Evolutionary conservation across 2,113 vertebrate species (phyloP), one percentile per base, ranked within the genome.

Genomic region (Dinomys branickii): DNA sequence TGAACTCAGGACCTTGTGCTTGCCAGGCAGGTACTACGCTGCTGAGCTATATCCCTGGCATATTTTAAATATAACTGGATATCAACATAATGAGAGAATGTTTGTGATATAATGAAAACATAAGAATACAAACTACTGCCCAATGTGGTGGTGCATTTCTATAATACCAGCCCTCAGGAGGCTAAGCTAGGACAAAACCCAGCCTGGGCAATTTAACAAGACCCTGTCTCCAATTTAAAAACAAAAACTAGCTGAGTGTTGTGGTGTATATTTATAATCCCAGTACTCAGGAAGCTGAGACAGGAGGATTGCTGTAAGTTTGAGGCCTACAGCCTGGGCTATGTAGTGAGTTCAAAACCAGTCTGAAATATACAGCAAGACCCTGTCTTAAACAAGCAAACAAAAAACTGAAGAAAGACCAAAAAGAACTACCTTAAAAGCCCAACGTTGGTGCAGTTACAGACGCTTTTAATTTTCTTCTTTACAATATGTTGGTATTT

Each of bases 401-500:
- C 44, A 65, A 24, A 11, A 33, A 88, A 78, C n/a, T 33, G 33
- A 71, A 81, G 52, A 92, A 83, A 54, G 33, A 54, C 24, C 14
- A 19, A 81, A 73, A 77, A 73, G 44, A 82, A 44, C 71, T 61
- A 59, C 58, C 73, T 82, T 89, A 58, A 83, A 90, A 52, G 54
- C 38, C 65, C n/a, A 63, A 19, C 3, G 2, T 50, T 30, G 14
- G 41, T 41, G 8, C 8, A 44, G 35, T 41, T 50, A 75, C 71
- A 81, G 14, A 56, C 58, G 52, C 73, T 94, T 83, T 35, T 83
- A 54, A 17, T 94, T 85, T 82, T 81, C 54, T 85, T 89, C 88
- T 87, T 95, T 75, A 81, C 54, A 83, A 78, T 71, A 86, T 86
- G 80, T 90, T 84, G 75, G 47, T 84, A 87, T 90, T 94, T 97